Evolutionary conservation across 2,797 vertebrate genomes (phyloP).

Genomic region (Botia almorhae): DNA sequence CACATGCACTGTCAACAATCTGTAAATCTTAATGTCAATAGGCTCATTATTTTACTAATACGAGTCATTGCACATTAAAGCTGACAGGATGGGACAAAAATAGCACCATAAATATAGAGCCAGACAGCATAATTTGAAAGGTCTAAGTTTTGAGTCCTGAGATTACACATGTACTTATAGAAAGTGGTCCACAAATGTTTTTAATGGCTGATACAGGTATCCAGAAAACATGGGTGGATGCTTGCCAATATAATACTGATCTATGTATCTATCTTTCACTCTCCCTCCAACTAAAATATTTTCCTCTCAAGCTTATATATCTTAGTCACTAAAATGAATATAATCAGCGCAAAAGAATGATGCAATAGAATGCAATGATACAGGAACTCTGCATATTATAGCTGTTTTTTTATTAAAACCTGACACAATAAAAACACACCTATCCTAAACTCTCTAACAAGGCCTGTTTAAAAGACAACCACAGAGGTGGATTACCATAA

Average conservation of each 20-base stretch:
- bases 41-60: constrained; percentile 64
- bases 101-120: constrained; percentile 57
- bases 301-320: neutral
- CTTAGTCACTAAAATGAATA: neutral
- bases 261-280: too few relatives aligned
- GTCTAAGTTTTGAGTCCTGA: constrained; percentile 27
- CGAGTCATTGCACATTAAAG: constrained; percentile 60
- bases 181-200: neutral
- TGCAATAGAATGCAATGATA: constrained; percentile 4
- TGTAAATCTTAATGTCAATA: constrained; percentile 70
- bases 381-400: constrained; percentile 2
- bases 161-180: neutral
- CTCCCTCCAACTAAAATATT: neutral
- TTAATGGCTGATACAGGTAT: too few relatives aligned
- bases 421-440: neutral
- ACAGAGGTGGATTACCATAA: too few relatives aligned
- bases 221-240: too few relatives aligned
- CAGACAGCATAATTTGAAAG: constrained; percentile 52
- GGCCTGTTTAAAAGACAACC: neutral
- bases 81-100: constrained; percentile 61
- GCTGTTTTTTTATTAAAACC: neutral
- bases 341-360: neutral
- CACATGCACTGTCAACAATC: constrained; percentile 42
- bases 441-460: neutral
- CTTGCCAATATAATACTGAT: too few relatives aligned